These are phyloP conservation scores for Ophion costatus DNA, from an alignment of 2,888 invertebrate genomes.

Conservation along the genomic window DNA sequence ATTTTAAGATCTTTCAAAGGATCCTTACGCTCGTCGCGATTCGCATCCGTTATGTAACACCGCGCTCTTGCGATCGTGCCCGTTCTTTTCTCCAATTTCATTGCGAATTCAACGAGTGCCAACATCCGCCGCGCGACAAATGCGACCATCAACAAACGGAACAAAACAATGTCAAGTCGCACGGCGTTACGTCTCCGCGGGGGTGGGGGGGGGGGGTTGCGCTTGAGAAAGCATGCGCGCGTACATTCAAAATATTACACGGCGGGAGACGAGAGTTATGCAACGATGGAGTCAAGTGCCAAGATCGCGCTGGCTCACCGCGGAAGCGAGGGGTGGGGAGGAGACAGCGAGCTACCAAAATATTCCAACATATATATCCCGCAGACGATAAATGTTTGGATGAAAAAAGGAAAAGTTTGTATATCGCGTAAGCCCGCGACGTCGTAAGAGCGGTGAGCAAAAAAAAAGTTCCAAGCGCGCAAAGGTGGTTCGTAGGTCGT, in stretches of 20 bases:
- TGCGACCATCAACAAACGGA: neutral
- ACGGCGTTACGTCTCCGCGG: neutral
- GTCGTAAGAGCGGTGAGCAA: slow-evolving; percentile 43
- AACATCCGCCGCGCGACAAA: neutral
- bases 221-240: slow-evolving; percentile 4
- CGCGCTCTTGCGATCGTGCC: slow-evolving; percentile 4
- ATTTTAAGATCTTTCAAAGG: slow-evolving; percentile 82
- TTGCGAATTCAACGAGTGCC: neutral
- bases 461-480: slow-evolving; percentile 55
- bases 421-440: slow-evolving; percentile 2
- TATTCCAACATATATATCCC: slow-evolving; percentile 6
- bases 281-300: slow-evolving; percentile 26
- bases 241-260: slow-evolving; percentile 21
- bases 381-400: neutral
- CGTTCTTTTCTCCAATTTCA: slow-evolving; percentile 23
- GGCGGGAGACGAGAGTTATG: slow-evolving; percentile 20
- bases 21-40: slow-evolving; percentile 72
- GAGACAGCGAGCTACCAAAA: slow-evolving; percentile 11
- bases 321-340: neutral
- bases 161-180: neutral
- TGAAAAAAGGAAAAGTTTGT: neutral
- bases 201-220: neutral
- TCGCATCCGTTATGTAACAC: slow-evolving; percentile 73
- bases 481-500: slow-evolving; percentile 66
- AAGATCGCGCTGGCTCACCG: slow-evolving; percentile 30